These are phyloP conservation scores for Eulithis prunata DNA, from an alignment of 2,888 invertebrate genomes.

Conservation along the genomic window DNA sequence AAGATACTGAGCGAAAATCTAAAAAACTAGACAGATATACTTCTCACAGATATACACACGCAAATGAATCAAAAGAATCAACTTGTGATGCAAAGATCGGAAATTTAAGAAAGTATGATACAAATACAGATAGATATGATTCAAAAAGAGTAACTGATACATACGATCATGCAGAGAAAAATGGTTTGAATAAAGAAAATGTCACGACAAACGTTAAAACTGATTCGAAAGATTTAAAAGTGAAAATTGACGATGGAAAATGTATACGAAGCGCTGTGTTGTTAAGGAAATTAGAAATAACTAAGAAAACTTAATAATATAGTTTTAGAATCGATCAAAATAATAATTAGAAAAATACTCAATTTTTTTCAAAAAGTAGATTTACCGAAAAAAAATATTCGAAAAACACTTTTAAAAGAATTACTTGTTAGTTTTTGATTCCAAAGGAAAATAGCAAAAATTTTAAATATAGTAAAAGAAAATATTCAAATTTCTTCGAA, in stretches of 20 bases:
- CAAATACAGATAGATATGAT: too few relatives aligned
- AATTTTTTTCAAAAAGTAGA: neutral
- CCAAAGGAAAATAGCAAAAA: too few relatives aligned
- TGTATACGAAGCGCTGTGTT: conserved; percentile 34
- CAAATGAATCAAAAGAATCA: neutral
- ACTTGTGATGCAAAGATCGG: neutral
- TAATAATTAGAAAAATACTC: neutral
- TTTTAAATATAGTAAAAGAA: too few relatives aligned
- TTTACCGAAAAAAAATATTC: too few relatives aligned
- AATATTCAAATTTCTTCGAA: too few relatives aligned
- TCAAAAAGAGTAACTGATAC: neutral
- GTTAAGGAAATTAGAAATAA: conserved; percentile 39
- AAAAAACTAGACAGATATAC: neutral
- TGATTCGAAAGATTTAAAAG: neutral
- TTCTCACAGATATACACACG: neutral
- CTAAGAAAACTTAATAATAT: conserved; percentile 6
- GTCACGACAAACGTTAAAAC: conserved; percentile 4
- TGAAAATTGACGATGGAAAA: conserved; percentile 3
- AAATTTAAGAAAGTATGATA: too few relatives aligned
- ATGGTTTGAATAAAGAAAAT: conserved; percentile 1
- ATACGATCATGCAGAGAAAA: neutral
- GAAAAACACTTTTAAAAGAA: too few relatives aligned
- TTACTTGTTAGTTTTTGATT: too few relatives aligned
- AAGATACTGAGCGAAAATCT: neutral
- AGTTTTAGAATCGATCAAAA: neutral